Evolutionary conservation across 2,888 invertebrate genomes (phyloP), one percentile per base, ranked within the genome.

Genomic region (Lycaena phlaeas): DNA sequence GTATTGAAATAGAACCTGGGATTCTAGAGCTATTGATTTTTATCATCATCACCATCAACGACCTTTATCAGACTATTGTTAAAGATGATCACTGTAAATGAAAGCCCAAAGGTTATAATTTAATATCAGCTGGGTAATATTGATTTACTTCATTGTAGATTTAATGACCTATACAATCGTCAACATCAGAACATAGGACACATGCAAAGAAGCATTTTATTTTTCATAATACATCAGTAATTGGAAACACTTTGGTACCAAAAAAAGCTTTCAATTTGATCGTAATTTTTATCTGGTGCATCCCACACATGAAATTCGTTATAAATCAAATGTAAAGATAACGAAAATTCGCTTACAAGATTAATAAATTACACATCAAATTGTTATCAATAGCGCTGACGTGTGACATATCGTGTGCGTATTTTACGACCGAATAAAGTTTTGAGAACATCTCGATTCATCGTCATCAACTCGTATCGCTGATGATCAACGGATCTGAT

Each of bases 341-440:
- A 40, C 28, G 17, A 14, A 14, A 40, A 40, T 40, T 41, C 38
- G 36, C 41, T 41, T 36, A 41, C 38, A 29, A 41, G 29, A 25
- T 45, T 40, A 43, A 43, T 45, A 43, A 40, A 43, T 46, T 34
- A 46, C 36, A 40, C 38, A 38, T 44, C 42, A 44, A 27, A 22
- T 49, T 59, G 45, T 62, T 64, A 72, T 72, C 72, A 60, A 54
- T 25, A 43, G 53, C 56, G 62, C 61, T 66, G 73, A 72, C 71
- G 56, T 50, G 59, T 68, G 74, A 68, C 74, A 67, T 62, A 62
- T 70, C 56, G 60, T 61, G 66, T 62, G 61, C 52, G 57, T 61
- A 69, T 67, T 68, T 62, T 63, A 63, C 60, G 59, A 62, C 25
- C 18, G 15, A 34, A 31, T 30, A 31, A 31, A 31, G 25, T 39